Evolutionary conservation across 2,797 vertebrate species (phyloP), one percentile per base, ranked within the genome.

Genomic region (Enteromius thamalakanensis): DNA sequence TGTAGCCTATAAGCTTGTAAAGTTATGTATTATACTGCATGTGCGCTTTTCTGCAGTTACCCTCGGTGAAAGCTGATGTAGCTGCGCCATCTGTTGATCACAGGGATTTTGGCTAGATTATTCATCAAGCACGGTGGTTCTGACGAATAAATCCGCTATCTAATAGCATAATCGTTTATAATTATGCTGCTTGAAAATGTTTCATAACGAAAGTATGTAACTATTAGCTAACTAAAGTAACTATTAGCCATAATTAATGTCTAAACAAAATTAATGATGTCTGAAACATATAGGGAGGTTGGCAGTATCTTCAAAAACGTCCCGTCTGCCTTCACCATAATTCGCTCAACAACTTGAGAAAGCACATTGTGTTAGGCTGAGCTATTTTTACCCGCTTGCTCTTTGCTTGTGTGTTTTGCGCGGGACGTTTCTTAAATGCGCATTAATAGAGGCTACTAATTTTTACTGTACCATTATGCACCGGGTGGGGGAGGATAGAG

Each of bases 21-120:
- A 19, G 32, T 6, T 32, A 71, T 10, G n/a, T 40, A 19, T 49
- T 11, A 32, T 26, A 47, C 42, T 8, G 67, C 23, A 14, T 37
- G 77, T 49, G 42, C 19, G 10, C 12, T 45, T 19, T 79, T 55
- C 49, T 47, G 37, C 51, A 71, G 67, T 70, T 15, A 6, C 40
- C 40, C 40, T 14, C 32, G 67, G 69, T 34, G 34, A 51, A 51
- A 60, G 7, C n/a, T 85, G 42, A 60, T 64, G 72, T 55, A 79
- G 58, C 29, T 81, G 79, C 79, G 68, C 85, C 85, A 84, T 82
- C 45, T 85, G 78, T 84, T 85, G 81, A 85, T 75, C 72, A 15
- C 8, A 12, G 49, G 45, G 47, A 85, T 45, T 51, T 49, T 42
- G 12, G 10, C 34, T n/a, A 74, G 23, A 29, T 82, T 49, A 17